A percentile compares a stretch with the other conserved stretches of the same genome.
These are phyloP conservation scores for Tipula helvola DNA, from an alignment of 2,888 invertebrate genomes.

Conservation along the genomic window DNA sequence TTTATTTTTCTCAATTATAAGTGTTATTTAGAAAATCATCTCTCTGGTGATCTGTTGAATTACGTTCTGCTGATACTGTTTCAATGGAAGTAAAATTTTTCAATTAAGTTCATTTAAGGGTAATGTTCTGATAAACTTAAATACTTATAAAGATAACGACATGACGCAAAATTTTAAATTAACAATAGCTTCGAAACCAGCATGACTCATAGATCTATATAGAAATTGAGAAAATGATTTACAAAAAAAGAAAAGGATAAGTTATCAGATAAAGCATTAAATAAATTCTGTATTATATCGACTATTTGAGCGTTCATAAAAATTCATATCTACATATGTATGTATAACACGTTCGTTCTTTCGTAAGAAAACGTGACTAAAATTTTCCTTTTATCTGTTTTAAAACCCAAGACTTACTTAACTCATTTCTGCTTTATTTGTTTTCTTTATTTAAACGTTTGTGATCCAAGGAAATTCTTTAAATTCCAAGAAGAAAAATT, in stretches of 20 bases:
- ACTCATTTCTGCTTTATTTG: not conserved
- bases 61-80: too few relatives aligned
- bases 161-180: not conserved
- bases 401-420: not conserved
- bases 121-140: not conserved
- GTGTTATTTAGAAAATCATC: too few relatives aligned
- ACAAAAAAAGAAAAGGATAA: not conserved
- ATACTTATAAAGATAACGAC: not conserved
- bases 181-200: not conserved
- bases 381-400: not conserved
- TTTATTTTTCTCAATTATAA: too few relatives aligned
- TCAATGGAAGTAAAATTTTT: too few relatives aligned
- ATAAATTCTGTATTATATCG: not conserved
- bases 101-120: too few relatives aligned
- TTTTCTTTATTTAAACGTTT: not conserved
- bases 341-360: not conserved
- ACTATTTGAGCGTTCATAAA: not conserved
- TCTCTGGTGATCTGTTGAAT: too few relatives aligned
- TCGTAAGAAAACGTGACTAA: not conserved
- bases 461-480: not conserved
- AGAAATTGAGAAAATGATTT: not conserved
- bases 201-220: not conserved
- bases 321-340: not conserved
- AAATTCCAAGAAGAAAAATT: not conserved
- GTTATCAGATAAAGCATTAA: not conserved